Percentiles rank a stretch among this genome's conserved stretches.
Conservation (phyloP, 1,140 invertebrate genomes). For the Platyura marginata region DNA sequence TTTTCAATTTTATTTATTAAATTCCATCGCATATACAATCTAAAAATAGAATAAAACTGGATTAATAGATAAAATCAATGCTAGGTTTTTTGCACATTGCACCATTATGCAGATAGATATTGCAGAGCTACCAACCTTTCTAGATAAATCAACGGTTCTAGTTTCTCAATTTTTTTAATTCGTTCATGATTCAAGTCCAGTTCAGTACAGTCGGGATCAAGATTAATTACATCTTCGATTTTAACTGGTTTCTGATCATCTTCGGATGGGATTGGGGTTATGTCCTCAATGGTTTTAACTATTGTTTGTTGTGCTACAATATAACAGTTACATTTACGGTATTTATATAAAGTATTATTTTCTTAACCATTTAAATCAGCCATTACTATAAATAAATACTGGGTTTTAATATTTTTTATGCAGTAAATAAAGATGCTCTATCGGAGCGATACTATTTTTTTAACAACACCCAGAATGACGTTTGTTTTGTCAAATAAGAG, state of each 20-base stretch:
- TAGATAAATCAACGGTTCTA: slow-evolving; percentile 52
- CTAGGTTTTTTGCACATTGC: not conserved
- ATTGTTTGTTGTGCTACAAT: not conserved
- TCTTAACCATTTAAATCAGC: too few species aligned
- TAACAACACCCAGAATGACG: too few species aligned
- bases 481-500: too few species aligned
- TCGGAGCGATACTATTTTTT: too few species aligned
- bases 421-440: too few species aligned
- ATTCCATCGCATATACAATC: slow-evolving; percentile 80
- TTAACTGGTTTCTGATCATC: not conserved
- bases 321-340: not conserved
- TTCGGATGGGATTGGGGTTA: too few species aligned
- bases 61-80: not conserved
- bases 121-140: slow-evolving; percentile 31
- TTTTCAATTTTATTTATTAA: slow-evolving; percentile 90
- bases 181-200: slow-evolving; percentile 74
- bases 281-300: too few species aligned
- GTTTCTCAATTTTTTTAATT: slow-evolving; percentile 62
- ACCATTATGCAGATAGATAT: not conserved
- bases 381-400: too few species aligned
- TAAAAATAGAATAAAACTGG: slow-evolving; percentile 9
- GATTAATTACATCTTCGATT: slow-evolving; percentile 19
- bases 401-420: too few species aligned
- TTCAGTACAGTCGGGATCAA: slow-evolving; percentile 20
- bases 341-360: too few species aligned